Evolutionary conservation across 2,888 invertebrate species (phyloP).

Genomic region (Brachypterus glaber): DNA sequence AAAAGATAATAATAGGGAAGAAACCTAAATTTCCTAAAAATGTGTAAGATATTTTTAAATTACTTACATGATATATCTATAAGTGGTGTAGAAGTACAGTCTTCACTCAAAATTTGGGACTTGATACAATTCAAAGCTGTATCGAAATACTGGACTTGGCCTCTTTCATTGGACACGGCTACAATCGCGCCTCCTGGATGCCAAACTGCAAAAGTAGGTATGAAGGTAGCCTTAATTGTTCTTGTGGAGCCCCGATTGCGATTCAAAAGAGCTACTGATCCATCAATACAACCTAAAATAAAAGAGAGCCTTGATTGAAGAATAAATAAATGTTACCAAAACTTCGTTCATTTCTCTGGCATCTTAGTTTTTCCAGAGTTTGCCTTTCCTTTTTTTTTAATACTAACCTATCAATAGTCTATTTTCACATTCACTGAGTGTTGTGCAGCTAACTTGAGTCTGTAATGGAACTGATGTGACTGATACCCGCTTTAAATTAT

Average conservation of each 20-base stretch:
- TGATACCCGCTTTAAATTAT: constrained; percentile 52
- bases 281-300: constrained; percentile 84
- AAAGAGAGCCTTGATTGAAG: too few species aligned
- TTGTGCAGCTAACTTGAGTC: constrained; percentile 57
- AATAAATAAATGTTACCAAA: too few species aligned
- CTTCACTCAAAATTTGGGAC: constrained; percentile 58
- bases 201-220: constrained; percentile 63
- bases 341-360: too few species aligned
- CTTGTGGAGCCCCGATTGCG: constrained; percentile 63
- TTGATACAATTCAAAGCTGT: constrained; percentile 57
- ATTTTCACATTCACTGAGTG: constrained; percentile 63
- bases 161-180: constrained; percentile 58
- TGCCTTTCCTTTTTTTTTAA: too few species aligned
- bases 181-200: constrained; percentile 61
- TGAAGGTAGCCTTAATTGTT: constrained; percentile 69
- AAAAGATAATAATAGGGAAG: too few species aligned
- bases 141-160: constrained; percentile 69
- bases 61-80: constrained; percentile 48
- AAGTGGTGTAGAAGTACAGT: constrained; percentile 50
- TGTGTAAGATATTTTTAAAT: too few species aligned
- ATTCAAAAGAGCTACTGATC: constrained; percentile 72
- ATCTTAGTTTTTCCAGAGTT: too few species aligned
- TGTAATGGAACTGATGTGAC: constrained; percentile 61
- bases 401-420: constrained; percentile 59
- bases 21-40: too few species aligned